A percentile compares a stretch with the other conserved stretches of the same genome.
Evolutionary conservation across 2,113 vertebrate genomes (phyloP).

Genomic region (Hiodon tergisus): DNA sequence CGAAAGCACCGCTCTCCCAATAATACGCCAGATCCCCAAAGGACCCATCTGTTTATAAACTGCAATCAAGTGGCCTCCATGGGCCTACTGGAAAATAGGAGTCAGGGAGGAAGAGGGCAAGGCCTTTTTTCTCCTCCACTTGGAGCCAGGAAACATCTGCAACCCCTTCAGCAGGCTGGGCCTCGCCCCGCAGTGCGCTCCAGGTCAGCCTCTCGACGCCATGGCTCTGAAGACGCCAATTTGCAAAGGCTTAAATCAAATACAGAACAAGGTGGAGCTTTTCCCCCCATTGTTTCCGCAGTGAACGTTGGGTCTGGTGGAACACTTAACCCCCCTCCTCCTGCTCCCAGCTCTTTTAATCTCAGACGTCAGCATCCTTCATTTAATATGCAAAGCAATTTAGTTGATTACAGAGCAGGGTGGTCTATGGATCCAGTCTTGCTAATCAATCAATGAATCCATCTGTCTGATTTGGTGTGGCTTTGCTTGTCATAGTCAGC

Average conservation of each 20-base stretch:
- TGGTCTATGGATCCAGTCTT: constrained; percentile 27
- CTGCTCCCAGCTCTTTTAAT: constrained; percentile 26
- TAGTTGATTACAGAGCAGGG: constrained; percentile 37
- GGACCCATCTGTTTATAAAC: constrained; percentile 24
- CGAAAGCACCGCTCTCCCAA: neutral
- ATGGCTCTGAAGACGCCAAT: constrained; percentile 16
- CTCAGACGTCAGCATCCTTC: constrained; percentile 31
- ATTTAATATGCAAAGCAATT: constrained; percentile 25
- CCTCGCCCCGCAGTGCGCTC: constrained; percentile 14
- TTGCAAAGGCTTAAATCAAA: constrained; percentile 13
- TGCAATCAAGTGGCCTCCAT: constrained; percentile 27
- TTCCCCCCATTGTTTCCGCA: constrained; percentile 11
- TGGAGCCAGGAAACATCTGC: constrained; percentile 44
- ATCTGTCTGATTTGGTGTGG: constrained; percentile 24
- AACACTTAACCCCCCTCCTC: constrained; percentile 1
- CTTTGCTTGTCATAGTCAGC: constrained; percentile 29
- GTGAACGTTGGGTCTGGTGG: constrained; percentile 10
- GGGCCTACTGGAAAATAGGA: constrained; percentile 33
- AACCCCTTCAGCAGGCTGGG: constrained; percentile 29
- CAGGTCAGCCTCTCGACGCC: constrained; percentile 2
- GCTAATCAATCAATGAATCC: constrained; percentile 38
- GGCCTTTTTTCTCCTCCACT: constrained; percentile 17
- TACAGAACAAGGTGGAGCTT: neutral
- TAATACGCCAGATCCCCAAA: constrained; percentile 23
- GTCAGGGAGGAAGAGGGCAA: constrained; percentile 33